A percentile compares a stretch with the other conserved stretches of the same genome.
Evolutionary conservation across 2,113 vertebrate species (phyloP).

Genomic region (Otolemur garnettii): DNA sequence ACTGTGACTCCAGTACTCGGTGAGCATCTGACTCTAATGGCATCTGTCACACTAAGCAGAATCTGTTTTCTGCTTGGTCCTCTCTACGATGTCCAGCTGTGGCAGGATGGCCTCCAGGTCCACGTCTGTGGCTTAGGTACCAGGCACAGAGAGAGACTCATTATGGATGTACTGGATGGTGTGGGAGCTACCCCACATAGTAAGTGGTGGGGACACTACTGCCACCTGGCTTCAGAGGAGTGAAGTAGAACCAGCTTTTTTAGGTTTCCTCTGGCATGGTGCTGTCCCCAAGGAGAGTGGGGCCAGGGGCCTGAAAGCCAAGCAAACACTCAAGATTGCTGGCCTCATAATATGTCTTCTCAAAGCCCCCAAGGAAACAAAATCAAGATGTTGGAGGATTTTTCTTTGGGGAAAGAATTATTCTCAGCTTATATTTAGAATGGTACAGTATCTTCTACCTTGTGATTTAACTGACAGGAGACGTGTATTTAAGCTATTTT

Average conservation of each 20-base stretch:
- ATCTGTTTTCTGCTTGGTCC: neutral
- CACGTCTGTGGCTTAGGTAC: neutral
- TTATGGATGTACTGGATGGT: neutral
- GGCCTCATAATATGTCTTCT: neutral
- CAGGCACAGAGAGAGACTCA: neutral
- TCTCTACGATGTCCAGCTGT: neutral
- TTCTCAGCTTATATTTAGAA: constrained; percentile 73
- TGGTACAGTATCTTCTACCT: constrained; percentile 65
- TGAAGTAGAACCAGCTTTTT: neutral
- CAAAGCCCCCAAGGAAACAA: neutral
- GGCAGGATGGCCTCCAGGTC: neutral
- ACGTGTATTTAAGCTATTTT: constrained; percentile 81
- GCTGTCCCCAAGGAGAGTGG: neutral
- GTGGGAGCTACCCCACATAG: neutral
- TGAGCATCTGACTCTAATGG: neutral
- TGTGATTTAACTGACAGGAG: constrained; percentile 80
- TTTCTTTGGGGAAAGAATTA: constrained; percentile 67
- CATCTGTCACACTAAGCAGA: fast-evolving
- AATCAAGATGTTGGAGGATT: constrained; percentile 53
- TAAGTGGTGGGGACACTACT: neutral
- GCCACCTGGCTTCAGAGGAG: neutral
- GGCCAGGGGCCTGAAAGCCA: neutral
- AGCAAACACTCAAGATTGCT: neutral
- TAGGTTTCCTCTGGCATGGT: neutral
- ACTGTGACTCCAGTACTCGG: neutral